Base-by-base conservation (phyloP, 1,140 invertebrate genomes). In the Drosophila rufa region DNA sequence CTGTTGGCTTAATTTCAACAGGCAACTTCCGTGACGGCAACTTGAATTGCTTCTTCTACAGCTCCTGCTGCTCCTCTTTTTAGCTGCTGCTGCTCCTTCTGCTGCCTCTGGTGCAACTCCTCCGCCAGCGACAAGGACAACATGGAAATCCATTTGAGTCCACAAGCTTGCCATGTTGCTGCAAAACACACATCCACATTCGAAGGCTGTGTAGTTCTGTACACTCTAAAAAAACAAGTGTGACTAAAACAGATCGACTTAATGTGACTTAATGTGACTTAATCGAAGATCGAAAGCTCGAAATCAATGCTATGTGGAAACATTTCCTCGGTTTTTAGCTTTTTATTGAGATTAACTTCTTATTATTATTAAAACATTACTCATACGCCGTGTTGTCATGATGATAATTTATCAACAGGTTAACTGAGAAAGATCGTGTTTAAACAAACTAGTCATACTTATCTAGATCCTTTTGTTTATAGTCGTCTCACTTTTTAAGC, bases 1-100 rank as follows among this genome's bases (percentile, higher is more conserved):
- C 83, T 87, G 83, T 87, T 87, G 83, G 83, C 83, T 87, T 87
- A 87, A 87, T 87, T 87, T 87, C 73, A 87, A 87, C 84, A 70
- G 83, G 73, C 84, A 82, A 87, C 83, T 87, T 87, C 83, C 83
- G 85, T 70, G 74, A 70, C 84, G 80, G 83, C 84, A 80, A 89
- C 83, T 89, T 77, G 80, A 80, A 74, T 79, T 79, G 75, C 65
- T 79, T 43, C 56, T 76, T 15, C 62, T 30, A 47, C 56, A 17
- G 33, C 36, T 19, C 22, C 60, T 36, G 15, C 73, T 36, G 33
- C 27, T 40, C 4, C 30, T n/a, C 19, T 33, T 22, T 11, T 5
- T 12, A 15, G 19, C 27, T 42, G 19, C 36, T 7, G 17, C 22
- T 43, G 9, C 11, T 38, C 11, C 33, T 22, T 22, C 25, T 22